Evolutionary conservation across 2,113 vertebrate species (phyloP), one percentile per base, ranked within the genome.

Genomic region (Acrocephalus arundinaceus): DNA sequence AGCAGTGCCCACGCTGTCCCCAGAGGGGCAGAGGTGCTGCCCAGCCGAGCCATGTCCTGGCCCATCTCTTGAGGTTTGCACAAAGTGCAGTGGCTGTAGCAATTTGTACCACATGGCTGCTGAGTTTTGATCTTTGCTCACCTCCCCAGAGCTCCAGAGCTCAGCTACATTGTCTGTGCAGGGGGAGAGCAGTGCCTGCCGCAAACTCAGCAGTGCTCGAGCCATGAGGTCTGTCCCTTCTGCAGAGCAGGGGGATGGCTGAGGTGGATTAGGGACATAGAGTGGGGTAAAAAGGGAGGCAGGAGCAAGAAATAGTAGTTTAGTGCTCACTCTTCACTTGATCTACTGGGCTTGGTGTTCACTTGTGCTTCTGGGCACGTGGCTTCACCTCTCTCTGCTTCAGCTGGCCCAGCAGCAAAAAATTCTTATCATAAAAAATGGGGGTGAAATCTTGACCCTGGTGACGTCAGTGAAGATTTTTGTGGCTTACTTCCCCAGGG

Each of bases 381-480:
- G 94, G 65, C 49, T 89, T 82, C 73, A 87, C 73, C 76, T 46
- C 43, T 51, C 27, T 27, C 10, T 74, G 85, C 76, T 80, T 86
- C 85, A 52, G 18, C 6, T 86, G 37, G 52, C 48, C 48, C 20
- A 46, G 83, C 75, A 72, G 65, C 33, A 72, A 71, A 68, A 73
- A 74, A 45, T 18, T 25, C 22, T 31, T 59, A n/a, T 28, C 9
- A 9, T 61, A 46, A 88, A 88, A 88, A 66, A 46, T 14, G 23
- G 37, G 54, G 89, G 37, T 70, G 73, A 90, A 84, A 65, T 57
- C 57, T 70, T 78, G 33, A 75, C 49, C 52, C 9, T 7, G 17
- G 5, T 96, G 90, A 94, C 0, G 16, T 75, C 66, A 89, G 76
- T 81, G 48, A 76, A 63, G 84, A 48, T 45, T 89, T 86, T 65